Base-by-base conservation (phyloP, 2,888 invertebrate species). In the Ophion costatus region DNA sequence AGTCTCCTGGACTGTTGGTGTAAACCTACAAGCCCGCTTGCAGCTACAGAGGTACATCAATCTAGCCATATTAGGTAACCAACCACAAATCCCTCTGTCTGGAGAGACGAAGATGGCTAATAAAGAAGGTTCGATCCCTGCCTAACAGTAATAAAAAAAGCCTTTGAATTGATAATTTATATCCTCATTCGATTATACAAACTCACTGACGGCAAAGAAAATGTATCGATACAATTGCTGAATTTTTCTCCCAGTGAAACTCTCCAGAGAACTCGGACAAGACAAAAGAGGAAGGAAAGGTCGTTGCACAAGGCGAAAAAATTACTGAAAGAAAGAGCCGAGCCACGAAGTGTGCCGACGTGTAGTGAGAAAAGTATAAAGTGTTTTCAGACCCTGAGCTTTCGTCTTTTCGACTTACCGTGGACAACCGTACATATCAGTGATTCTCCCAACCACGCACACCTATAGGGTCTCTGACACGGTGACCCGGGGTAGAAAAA, bases 401-500 rank as follows among this genome's bases (percentile, higher is more conserved):
- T 42, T 66, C 73, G 70, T n/a, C 67, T 67, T 76, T 78, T 79
- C 69, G 74, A 63, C 71, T 75, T 67, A 73, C 17, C 29, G 64
- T 61, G 74, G 29, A 42, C 38, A 22, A 22, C 2, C 9, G 76
- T 74, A 61, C 24, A 22, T 24, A 22, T 33, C 20, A 64, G 69
- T 74, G 51, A 71, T 33, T 63, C 56, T 42, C 57, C 66, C 45
- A 42, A 61, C 14, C 10, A 63, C 33, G 20, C 6, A 38, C 24
- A 80, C 42, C 51, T 45, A 73, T 64, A 42, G 22, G 10, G 24
- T 67, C 82, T 88, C 87, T 91, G 91, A 91, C 91, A 92, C 90
- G 91, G 91, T 91, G 89, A 91, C 90, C 89, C 79, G 84, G 82
- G 82, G 70, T 7, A 56, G 11, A 84, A 70, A 77, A 82, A 85